Base-by-base conservation (phyloP, 2,888 invertebrate genomes). In the Cantharis flavilabris region DNA sequence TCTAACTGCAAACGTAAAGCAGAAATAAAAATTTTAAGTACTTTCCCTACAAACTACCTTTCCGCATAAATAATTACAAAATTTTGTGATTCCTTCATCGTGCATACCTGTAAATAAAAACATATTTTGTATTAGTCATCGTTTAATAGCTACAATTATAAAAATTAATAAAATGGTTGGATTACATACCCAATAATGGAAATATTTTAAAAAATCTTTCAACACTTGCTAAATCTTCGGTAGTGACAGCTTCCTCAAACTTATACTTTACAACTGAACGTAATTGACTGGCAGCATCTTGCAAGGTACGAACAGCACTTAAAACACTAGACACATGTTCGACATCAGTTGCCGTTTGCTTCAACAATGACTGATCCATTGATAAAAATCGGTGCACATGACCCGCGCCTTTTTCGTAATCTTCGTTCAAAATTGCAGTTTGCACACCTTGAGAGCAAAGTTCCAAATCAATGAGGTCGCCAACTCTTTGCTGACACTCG, bases 401-500 rank as follows among this genome's bases (percentile, higher is more conserved):
- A 0, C 94, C 97, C 11, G 99, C 98, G 73, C 98, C 98, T 89
- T 96, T 95, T 88, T 99, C 99, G 89, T 96, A 99, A 87, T 99
- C 98, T 88, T 98, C 98, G 83, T 96, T 96, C 80, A 93, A 92
- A 73, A 99, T 93, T 0, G 99, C 98, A 71, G 95, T 93, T 81
- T 97, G 95, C 0, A 99, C 99, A n/a, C 98, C 99, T 87, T 98
- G 97, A 70, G 98, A 97, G 87, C 99, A 99, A 76, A 97, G 91
- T 88, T 98, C 97, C 72, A 99, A 90, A 87, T 99, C 98, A 77
- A 98, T 93, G 62, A 99, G 91, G 87, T 99, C 98, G 84, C 98
- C 96, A 0, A 99, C 98, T 76, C 98, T 90, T 82, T 95, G 94
- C 87, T 99, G 97, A 85, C 98, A 98, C 84, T 97, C 97, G 3